Evolutionary conservation across 2,797 vertebrate species (phyloP).

Genomic region (Pipistrellus kuhlii): DNA sequence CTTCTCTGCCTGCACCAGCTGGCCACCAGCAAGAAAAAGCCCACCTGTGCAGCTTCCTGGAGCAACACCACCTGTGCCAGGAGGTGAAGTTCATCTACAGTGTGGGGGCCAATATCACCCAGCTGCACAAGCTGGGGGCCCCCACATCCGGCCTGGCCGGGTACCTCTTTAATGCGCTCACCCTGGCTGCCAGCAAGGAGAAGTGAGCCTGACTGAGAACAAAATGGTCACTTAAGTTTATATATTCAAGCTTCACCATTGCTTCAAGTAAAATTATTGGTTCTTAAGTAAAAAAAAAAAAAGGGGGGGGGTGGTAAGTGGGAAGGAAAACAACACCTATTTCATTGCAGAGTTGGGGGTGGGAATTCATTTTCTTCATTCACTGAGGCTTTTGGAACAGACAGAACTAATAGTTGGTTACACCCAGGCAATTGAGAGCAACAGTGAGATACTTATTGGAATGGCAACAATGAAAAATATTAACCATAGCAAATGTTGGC

Average conservation of each 20-base stretch:
- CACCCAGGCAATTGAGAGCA: neutral
- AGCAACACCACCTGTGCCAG: neutral
- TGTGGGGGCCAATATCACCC: neutral
- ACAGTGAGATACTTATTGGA: neutral
- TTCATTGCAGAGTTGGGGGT: neutral
- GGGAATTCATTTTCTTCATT: neutral
- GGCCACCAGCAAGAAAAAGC: slow-evolving; percentile 56
- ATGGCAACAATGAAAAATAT: neutral
- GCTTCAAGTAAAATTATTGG: neutral
- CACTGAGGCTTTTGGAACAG: neutral
- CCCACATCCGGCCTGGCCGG: neutral
- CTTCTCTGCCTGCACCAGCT: slow-evolving; percentile 74
- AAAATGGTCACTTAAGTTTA: neutral
- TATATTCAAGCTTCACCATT: neutral
- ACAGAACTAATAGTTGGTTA: neutral
- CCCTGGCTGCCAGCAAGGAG: neutral
- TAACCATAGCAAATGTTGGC: neutral
- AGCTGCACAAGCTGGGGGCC: neutral
- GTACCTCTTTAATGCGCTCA: neutral
- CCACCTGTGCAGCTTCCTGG: slow-evolving; percentile 65
- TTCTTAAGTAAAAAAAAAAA: neutral
- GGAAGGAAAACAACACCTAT: neutral
- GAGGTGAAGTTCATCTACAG: neutral
- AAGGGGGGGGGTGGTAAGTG: neutral
- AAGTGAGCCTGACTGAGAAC: too few species aligned